Evolutionary conservation across 1,140 invertebrate species (phyloP).

Genomic region (Drosophila varians): DNA sequence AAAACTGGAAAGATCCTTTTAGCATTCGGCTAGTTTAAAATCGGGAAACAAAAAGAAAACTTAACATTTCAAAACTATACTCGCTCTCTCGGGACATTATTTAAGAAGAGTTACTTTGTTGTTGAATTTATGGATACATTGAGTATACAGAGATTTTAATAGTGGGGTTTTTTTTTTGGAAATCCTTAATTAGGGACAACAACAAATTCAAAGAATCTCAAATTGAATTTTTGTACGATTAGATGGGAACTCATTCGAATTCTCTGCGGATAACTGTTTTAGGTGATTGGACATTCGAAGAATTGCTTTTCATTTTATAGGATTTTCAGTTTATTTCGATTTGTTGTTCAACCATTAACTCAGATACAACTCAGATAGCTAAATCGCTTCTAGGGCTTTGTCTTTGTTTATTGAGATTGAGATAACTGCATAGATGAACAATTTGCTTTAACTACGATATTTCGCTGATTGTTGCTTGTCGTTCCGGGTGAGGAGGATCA

Average conservation of each 20-base stretch:
- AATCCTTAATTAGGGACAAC: conserved; percentile 57
- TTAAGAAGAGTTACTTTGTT: conserved; percentile 27
- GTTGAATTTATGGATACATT: conserved; percentile 35
- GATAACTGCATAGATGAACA: conserved; percentile 54
- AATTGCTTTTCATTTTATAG: conserved; percentile 18
- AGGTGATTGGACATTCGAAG: neutral
- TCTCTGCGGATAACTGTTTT: conserved; percentile 1
- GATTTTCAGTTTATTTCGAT: conserved; percentile 33
- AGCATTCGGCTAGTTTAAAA: conserved; percentile 32
- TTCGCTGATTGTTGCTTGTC: conserved; percentile 71
- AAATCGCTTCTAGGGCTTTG: conserved; percentile 22
- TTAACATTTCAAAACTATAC: conserved; percentile 66
- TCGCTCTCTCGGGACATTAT: conserved; percentile 10
- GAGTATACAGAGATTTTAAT: conserved; percentile 64
- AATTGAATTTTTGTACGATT: conserved; percentile 46
- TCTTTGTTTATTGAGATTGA: conserved; percentile 1
- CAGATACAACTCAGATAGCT: conserved; percentile 56
- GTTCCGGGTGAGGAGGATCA: conserved; percentile 59
- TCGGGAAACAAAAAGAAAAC: conserved; percentile 41
- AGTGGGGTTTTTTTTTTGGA: conserved; percentile 12
- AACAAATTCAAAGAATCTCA: conserved; percentile 50
- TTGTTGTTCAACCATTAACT: conserved; percentile 54
- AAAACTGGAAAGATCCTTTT: conserved; percentile 25
- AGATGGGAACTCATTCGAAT: conserved; percentile 19
- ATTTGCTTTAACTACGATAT: conserved; percentile 75